Conservation (phyloP, 64 coral and sea anemone species). For the Montipora capricornis region DNA sequence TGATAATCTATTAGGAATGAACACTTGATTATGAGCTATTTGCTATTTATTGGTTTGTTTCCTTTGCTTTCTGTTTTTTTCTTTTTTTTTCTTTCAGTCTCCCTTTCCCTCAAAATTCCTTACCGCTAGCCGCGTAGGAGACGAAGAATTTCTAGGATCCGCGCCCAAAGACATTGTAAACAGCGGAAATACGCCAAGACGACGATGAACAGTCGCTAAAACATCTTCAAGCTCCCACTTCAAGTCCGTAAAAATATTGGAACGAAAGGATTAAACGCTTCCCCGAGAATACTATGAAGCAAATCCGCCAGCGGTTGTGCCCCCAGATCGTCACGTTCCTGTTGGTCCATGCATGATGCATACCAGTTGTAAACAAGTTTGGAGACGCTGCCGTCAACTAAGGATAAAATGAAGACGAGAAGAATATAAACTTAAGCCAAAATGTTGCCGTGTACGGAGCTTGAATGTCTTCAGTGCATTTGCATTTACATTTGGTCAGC, state of each 20-base stretch:
- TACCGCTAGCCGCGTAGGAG: constrained; percentile 7
- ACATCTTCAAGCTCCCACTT: constrained; percentile 30
- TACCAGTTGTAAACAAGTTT: constrained; percentile 55
- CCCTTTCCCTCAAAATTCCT: not conserved
- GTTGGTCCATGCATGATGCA: constrained; percentile 16
- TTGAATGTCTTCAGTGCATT: too few relatives aligned
- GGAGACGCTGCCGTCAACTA: constrained; percentile 16
- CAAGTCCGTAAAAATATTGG: not conserved
- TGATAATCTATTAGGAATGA: too few relatives aligned
- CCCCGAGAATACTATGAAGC: not conserved
- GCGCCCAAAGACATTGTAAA: constrained; percentile 12
- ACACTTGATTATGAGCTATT: too few relatives aligned
- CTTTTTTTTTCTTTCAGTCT: too few relatives aligned
- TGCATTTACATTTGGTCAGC: too few relatives aligned
- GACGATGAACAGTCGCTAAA: not conserved
- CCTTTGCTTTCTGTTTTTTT: too few relatives aligned
- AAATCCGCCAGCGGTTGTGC: constrained; percentile 5
- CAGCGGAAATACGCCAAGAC: constrained; percentile 12
- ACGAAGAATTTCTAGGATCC: constrained; percentile 34
- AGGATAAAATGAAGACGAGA: not conserved
- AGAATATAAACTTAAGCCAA: not conserved
- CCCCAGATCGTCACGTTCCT: constrained; percentile 6
- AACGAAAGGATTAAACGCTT: not conserved
- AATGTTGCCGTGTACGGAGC: too few relatives aligned
- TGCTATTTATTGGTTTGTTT: too few relatives aligned